Evolutionary conservation across 2,888 invertebrate species (phyloP).

Genomic region (Pteria penguin): DNA sequence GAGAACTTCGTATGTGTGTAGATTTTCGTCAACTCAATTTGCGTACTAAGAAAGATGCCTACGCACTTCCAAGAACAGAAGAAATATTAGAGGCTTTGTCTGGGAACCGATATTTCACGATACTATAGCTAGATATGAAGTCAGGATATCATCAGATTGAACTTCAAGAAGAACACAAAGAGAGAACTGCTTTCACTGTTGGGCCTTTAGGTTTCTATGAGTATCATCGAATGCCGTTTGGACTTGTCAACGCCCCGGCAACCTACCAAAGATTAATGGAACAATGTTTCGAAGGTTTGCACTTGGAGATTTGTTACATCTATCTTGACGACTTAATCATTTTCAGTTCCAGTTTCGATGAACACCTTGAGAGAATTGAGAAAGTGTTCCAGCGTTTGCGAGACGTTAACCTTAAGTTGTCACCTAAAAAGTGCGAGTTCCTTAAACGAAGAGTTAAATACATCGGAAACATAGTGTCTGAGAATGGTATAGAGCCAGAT

Average conservation of each 20-base stretch:
- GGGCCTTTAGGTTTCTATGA: conserved; percentile 25
- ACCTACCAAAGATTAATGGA: conserved; percentile 1
- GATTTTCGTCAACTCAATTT: neutral
- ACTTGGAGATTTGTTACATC: conserved; percentile 2
- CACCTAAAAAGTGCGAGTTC: conserved; percentile 37
- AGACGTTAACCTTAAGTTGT: conserved; percentile 29
- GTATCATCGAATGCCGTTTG: conserved; percentile 16
- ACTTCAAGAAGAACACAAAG: conserved; percentile 15
- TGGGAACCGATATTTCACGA: neutral
- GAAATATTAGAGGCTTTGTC: neutral
- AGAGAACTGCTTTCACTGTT: conserved; percentile 25
- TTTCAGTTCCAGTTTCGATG: conserved; percentile 27
- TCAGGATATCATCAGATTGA: conserved; percentile 22
- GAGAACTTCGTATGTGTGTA: neutral
- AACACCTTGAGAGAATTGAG: conserved; percentile 37
- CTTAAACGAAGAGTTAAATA: conserved; percentile 22
- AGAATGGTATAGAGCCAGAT: conserved; percentile 9
- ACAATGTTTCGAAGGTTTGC: neutral
- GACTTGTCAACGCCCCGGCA: too few species aligned
- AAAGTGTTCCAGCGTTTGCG: conserved; percentile 29
- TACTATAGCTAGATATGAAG: neutral
- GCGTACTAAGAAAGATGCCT: neutral
- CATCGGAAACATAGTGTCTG: conserved; percentile 22
- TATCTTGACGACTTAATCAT: conserved; percentile 12
- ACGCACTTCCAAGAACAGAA: neutral